These are phyloP conservation scores for Clarias platycephalus DNA, from an alignment of 2,797 vertebrate species.

Conservation along the genomic window DNA sequence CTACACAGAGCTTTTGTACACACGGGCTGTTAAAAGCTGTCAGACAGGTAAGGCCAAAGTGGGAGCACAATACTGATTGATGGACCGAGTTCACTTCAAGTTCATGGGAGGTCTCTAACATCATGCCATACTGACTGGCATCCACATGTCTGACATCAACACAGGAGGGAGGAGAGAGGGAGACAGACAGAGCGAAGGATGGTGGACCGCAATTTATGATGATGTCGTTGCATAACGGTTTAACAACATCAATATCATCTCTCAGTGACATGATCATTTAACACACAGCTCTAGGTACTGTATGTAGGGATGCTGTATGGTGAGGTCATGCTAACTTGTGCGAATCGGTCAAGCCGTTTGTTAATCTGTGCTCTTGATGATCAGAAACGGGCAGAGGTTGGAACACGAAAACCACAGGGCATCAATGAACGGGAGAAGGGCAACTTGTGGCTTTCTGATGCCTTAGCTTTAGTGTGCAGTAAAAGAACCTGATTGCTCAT, in stretches of 20 bases:
- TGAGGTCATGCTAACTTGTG: conserved; percentile 54
- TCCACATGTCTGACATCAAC: conserved; percentile 59
- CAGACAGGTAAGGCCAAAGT: conserved; percentile 71
- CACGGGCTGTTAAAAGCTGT: conserved; percentile 70
- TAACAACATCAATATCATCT: conserved; percentile 50
- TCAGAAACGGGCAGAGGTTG: conserved; percentile 48
- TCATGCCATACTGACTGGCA: conserved; percentile 75
- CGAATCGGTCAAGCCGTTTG: conserved; percentile 51
- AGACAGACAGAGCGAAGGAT: conserved; percentile 35
- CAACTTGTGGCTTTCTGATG: background rate
- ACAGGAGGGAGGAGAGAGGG: conserved; percentile 35
- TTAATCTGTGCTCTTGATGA: conserved; percentile 47
- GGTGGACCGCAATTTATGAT: conserved; percentile 31
- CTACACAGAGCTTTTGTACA: conserved; percentile 52
- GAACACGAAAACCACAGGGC: conserved; percentile 42
- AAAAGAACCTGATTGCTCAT: background rate
- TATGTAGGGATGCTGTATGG: conserved; percentile 29
- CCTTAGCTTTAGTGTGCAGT: background rate
- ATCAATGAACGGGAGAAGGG: conserved; percentile 7
- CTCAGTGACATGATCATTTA: conserved; percentile 50
- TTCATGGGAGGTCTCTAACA: conserved; percentile 77
- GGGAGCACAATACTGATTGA: conserved; percentile 75
- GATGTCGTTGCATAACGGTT: conserved; percentile 51
- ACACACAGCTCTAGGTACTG: conserved; percentile 47
- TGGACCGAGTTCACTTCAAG: conserved; percentile 73